These are phyloP conservation scores for Morbakka virulenta DNA, from an alignment of 30 jellyfish, hydroid and myxozoan species.

Conservation along the genomic window DNA sequence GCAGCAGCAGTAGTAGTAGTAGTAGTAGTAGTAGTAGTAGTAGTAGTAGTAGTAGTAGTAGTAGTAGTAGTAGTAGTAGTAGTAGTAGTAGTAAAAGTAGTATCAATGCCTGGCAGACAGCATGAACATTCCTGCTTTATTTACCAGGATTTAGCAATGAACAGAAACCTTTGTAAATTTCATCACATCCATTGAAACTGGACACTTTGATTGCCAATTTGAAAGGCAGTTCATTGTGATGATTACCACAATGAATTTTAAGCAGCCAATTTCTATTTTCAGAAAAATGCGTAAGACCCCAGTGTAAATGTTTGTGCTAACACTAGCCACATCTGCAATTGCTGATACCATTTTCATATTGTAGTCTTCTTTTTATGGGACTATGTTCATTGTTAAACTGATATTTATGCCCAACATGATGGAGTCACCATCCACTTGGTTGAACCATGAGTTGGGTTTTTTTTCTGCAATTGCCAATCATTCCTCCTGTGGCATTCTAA, in stretches of 20 bases:
- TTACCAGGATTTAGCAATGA: slow-evolving; percentile 26
- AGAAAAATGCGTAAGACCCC: slow-evolving; percentile 58
- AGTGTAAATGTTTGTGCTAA: slow-evolving; percentile 40
- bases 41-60: neutral
- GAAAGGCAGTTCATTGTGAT: slow-evolving; percentile 56
- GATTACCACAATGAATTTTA: slow-evolving; percentile 60
- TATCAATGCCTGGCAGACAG: slow-evolving; percentile 29
- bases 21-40: neutral
- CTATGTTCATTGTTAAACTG: slow-evolving; percentile 16
- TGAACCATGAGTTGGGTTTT: too few species aligned
- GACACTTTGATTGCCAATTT: slow-evolving; percentile 28
- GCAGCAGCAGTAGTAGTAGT: neutral
- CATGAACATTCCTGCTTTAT: neutral
- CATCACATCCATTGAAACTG: slow-evolving; percentile 20
- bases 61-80: neutral
- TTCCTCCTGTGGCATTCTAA: slow-evolving; percentile 10
- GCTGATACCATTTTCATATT: slow-evolving; percentile 18
- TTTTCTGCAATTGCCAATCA: too few species aligned
- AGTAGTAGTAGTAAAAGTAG: neutral
- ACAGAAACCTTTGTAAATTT: slow-evolving; percentile 1
- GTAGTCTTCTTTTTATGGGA: slow-evolving; percentile 1
- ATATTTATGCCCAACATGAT: slow-evolving; percentile 21
- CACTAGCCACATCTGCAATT: slow-evolving; percentile 69
- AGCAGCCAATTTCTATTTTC: slow-evolving; percentile 67
- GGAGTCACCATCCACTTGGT: slow-evolving; percentile 50